A percentile compares a stretch with the other conserved stretches of the same genome.
phyloP scores from a whole-genome alignment of 2,888 invertebrate species.

The Volucella bombylans region DNA sequence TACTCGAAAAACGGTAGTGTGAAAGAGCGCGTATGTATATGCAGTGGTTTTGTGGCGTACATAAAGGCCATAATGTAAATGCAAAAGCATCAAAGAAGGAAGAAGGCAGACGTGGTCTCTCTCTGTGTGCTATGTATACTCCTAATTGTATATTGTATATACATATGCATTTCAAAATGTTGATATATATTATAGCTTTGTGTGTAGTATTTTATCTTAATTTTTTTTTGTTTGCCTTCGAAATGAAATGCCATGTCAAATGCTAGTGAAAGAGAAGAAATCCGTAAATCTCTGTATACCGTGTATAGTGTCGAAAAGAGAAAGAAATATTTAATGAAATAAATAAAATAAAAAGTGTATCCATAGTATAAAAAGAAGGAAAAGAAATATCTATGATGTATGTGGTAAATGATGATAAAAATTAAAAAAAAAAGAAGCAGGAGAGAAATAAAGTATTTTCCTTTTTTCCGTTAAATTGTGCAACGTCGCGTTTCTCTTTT shows the following conservation, averaged over 20 bases:
- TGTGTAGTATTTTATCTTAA: slow-evolving; percentile 23
- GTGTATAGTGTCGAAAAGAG: slow-evolving; percentile 60
- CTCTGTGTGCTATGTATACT: slow-evolving; percentile 55
- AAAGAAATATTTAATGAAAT: slow-evolving; percentile 41
- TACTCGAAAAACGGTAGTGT: slow-evolving; percentile 34
- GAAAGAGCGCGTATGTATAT: slow-evolving; percentile 47
- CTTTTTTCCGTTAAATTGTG: slow-evolving; percentile 59
- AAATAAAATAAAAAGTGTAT: slow-evolving; percentile 29
- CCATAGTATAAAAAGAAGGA: slow-evolving; percentile 21
- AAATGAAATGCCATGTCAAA: slow-evolving; percentile 63
- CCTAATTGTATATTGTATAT: slow-evolving; percentile 59
- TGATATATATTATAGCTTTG: slow-evolving; percentile 21
- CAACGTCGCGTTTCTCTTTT: slow-evolving; percentile 71
- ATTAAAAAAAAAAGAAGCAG: slow-evolving; percentile 21
- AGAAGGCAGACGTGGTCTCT: slow-evolving; percentile 28
- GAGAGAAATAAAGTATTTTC: slow-evolving; percentile 11
- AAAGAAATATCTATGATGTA: slow-evolving; percentile 35
- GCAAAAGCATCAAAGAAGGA: slow-evolving; percentile 51
- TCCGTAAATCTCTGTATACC: slow-evolving; percentile 36
- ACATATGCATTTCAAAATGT: slow-evolving; percentile 19
- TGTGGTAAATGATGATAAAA: slow-evolving; percentile 55
- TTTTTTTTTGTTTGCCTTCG: slow-evolving; percentile 50
- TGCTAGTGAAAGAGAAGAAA: slow-evolving; percentile 64
- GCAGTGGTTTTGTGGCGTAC: slow-evolving; percentile 26
- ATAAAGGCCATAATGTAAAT: slow-evolving; percentile 40